A percentile compares a stretch with the other conserved stretches of the same genome.
phyloP scores from a whole-genome alignment of 2,797 vertebrate genomes.

The Corythornis leucogaster region DNA sequence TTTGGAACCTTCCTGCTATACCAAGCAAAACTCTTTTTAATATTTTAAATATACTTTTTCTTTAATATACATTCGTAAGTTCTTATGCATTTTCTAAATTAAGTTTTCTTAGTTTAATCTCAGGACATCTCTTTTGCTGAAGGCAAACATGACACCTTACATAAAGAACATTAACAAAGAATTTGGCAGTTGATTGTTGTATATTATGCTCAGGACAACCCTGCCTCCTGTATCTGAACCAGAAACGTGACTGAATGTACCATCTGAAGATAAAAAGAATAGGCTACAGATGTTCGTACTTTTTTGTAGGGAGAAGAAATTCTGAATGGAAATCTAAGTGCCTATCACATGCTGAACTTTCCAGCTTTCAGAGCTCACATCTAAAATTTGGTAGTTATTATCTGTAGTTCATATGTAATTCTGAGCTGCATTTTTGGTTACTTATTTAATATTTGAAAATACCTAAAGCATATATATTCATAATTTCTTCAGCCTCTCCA shows the following conservation, averaged over 20 bases:
- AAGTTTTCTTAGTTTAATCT: neutral
- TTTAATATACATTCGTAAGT: neutral
- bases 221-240: neutral
- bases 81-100: neutral
- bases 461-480: neutral
- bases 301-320: too few species aligned
- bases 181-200: neutral
- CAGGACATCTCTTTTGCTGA: neutral
- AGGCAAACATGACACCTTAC: neutral
- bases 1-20: neutral
- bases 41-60: too few species aligned
- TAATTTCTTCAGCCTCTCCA: neutral
- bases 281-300: too few species aligned
- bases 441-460: neutral
- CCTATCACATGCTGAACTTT: accelerated
- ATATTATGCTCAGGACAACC: neutral
- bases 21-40: neutral
- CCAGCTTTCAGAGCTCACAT: neutral
- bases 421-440: neutral
- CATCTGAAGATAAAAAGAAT: too few species aligned
- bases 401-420: neutral
- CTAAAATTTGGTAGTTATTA: neutral
- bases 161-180: neutral
- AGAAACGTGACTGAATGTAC: neutral
- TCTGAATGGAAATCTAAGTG: neutral